Evolutionary conservation across 1,140 invertebrate genomes (phyloP).

Genomic region (Hylyphantes graminicola): DNA sequence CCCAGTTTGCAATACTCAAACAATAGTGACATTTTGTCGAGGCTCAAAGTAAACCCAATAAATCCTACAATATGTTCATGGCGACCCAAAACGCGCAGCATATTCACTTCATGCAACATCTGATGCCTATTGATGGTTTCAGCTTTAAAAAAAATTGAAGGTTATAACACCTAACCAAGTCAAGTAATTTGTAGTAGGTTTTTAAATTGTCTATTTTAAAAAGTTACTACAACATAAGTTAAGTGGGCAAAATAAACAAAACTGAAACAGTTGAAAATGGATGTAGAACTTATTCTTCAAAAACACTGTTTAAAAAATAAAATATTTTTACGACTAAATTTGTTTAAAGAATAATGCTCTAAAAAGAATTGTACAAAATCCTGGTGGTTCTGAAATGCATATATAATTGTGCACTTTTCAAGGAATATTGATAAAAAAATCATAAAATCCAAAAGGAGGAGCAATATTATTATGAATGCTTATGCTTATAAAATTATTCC

Average conservation of each 20-base stretch:
- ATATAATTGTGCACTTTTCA: background rate
- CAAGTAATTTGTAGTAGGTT: too few relatives aligned
- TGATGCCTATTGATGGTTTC: constrained; percentile 16
- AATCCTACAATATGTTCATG: constrained; percentile 19
- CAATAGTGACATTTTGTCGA: constrained; percentile 21
- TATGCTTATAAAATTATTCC: too few relatives aligned
- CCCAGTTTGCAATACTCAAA: constrained; percentile 28
- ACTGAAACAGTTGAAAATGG: background rate
- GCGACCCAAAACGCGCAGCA: constrained; percentile 7
- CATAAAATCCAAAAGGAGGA: background rate
- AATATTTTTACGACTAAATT: too few relatives aligned
- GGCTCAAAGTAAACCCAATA: constrained; percentile 14
- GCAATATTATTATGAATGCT: background rate
- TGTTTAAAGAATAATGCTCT: too few relatives aligned
- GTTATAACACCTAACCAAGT: too few relatives aligned
- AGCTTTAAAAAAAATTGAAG: constrained; percentile 17
- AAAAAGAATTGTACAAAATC: too few relatives aligned
- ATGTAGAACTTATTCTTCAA: too few relatives aligned
- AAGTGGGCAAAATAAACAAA: background rate
- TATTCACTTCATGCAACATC: constrained; percentile 21
- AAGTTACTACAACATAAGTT: background rate
- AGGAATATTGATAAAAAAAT: background rate
- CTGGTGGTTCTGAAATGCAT: too few relatives aligned
- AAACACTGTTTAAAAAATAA: too few relatives aligned
- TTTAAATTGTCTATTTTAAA: background rate